phyloP scores from a whole-genome alignment of 2,113 vertebrate genomes.

The Heterotilapia buettikoferi region DNA sequence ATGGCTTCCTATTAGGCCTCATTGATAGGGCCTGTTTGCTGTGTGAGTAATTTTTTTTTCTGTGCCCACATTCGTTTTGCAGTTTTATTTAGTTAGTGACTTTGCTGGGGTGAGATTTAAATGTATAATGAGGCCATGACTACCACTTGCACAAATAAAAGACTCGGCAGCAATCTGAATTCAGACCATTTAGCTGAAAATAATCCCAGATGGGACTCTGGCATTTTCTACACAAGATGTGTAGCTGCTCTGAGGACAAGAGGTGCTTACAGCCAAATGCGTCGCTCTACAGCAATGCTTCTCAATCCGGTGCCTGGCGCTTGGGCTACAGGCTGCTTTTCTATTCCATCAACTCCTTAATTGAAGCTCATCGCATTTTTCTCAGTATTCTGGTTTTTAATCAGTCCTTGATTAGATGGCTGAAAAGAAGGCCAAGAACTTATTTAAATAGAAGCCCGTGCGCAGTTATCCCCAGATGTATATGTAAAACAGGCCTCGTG shows the following conservation, averaged over 20 bases:
- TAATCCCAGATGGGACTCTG: slow-evolving; percentile 50
- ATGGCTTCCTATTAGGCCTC: neutral
- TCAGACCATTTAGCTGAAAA: slow-evolving; percentile 30
- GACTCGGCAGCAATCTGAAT: slow-evolving; percentile 11
- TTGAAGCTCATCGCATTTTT: slow-evolving; percentile 6
- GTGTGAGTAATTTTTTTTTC: neutral
- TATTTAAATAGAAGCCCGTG: neutral
- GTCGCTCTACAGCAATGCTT: neutral
- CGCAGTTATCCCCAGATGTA: neutral
- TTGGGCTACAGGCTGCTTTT: neutral
- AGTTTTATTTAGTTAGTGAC: neutral
- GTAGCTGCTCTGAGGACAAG: neutral
- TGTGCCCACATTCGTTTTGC: neutral
- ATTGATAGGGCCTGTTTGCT: neutral
- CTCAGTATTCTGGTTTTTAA: neutral
- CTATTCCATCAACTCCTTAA: slow-evolving; percentile 22
- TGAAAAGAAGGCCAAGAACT: neutral
- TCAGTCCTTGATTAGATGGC: slow-evolving; percentile 19
- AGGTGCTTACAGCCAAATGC: slow-evolving; percentile 21
- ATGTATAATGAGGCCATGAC: neutral
- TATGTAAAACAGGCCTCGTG: neutral
- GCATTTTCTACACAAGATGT: neutral
- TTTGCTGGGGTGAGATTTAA: neutral
- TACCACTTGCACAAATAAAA: neutral
- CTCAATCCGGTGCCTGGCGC: slow-evolving; percentile 5